These are phyloP conservation scores for Aporophyla lueneburgensis DNA, from an alignment of 2,888 invertebrate genomes.

Conservation along the genomic window DNA sequence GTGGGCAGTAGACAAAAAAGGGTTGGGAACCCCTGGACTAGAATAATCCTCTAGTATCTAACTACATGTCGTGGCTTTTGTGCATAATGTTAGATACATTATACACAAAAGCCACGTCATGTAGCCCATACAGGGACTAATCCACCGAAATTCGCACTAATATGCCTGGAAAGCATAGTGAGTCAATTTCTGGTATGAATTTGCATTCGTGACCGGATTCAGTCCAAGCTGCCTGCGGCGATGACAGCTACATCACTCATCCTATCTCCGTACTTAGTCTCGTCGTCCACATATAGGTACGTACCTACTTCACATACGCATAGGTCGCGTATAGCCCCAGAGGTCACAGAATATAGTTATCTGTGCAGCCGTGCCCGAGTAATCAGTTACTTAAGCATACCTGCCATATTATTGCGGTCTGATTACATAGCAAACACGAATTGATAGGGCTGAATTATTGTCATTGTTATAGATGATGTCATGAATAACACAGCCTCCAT, in stretches of 20 bases:
- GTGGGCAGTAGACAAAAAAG: too few relatives aligned
- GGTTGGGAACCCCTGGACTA: too few relatives aligned
- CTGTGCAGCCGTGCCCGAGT: conserved; percentile 40
- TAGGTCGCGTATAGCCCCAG: conserved; percentile 31
- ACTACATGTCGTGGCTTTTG: conserved; percentile 55
- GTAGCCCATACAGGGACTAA: conserved; percentile 64
- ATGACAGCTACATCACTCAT: conserved; percentile 82
- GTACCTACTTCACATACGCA: conserved; percentile 30
- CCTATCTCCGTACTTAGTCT: conserved; percentile 56
- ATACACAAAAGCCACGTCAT: conserved; percentile 51
- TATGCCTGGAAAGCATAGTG: conserved; percentile 77
- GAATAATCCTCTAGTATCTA: conserved; percentile 31
- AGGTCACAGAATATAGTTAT: conserved; percentile 47
- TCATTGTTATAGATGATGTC: conserved; percentile 42
- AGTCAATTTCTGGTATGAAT: conserved; percentile 82
- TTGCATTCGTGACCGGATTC: conserved; percentile 82
- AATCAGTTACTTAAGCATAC: conserved; percentile 47
- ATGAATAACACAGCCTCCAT: conserved; percentile 10
- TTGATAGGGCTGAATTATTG: conserved; percentile 56
- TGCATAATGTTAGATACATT: conserved; percentile 27
- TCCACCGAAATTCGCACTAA: conserved; percentile 77
- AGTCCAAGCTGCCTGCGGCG: conserved; percentile 82
- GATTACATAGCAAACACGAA: conserved; percentile 59
- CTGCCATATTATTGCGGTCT: conserved; percentile 45
- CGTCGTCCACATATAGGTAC: conserved; percentile 16